These are phyloP conservation scores for Drosophila siamana DNA, from an alignment of 2,888 invertebrate species.

Conservation along the genomic window DNA sequence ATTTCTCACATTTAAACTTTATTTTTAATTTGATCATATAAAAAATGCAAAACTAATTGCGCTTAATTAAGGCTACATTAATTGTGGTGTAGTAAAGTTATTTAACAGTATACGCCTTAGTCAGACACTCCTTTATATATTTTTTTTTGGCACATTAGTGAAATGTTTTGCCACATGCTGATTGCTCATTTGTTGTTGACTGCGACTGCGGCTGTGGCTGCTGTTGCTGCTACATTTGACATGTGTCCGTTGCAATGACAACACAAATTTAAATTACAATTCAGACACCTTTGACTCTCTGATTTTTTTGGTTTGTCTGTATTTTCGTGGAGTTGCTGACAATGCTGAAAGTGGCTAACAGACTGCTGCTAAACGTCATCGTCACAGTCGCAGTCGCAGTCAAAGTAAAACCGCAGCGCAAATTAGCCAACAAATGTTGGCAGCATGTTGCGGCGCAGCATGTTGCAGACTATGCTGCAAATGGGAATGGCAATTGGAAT, in stretches of 20 bases:
- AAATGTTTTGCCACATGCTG: constrained; percentile 40
- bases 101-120: background rate
- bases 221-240: constrained; percentile 39
- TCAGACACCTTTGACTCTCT: constrained; percentile 68
- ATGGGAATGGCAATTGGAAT: constrained; percentile 45
- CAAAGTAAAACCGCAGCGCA: constrained; percentile 37
- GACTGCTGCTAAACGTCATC: constrained; percentile 14
- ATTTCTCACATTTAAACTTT: no score
- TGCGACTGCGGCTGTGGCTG: no score
- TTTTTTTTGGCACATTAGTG: constrained; percentile 13
- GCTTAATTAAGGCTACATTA: background rate
- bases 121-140: constrained; percentile 4
- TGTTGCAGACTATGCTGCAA: constrained; percentile 45
- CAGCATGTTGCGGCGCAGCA: constrained; percentile 63
- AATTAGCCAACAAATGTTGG: constrained; percentile 67
- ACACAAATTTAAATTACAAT: constrained; percentile 58
- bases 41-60: background rate
- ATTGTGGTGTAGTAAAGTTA: background rate
- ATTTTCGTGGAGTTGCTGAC: background rate
- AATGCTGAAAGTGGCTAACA: constrained; percentile 31
- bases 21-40: background rate
- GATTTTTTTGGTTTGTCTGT: constrained; percentile 11
- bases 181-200: constrained; percentile 18
- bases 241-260: constrained; percentile 57
- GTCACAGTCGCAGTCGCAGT: constrained; percentile 3